A percentile compares a stretch with the other conserved stretches of the same genome.
These are phyloP conservation scores for Octodonta nipae DNA, from an alignment of 2,888 invertebrate genomes.

Conservation along the genomic window DNA sequence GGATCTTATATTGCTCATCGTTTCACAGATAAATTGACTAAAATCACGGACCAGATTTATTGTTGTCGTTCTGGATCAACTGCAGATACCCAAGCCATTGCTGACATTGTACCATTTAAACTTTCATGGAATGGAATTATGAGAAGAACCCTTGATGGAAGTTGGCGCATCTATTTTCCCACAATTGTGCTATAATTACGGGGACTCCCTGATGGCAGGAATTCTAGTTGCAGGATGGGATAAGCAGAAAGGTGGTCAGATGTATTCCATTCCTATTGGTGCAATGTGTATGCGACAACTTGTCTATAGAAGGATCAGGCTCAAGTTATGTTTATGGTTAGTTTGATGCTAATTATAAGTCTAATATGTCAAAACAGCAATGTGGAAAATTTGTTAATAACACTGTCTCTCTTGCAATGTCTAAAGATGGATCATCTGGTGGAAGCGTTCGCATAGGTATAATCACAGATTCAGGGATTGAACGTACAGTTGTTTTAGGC, in stretches of 20 bases:
- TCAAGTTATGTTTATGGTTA: conserved; percentile 91
- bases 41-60: conserved; percentile 86
- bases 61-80: conserved; percentile 95
- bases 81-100: conserved; percentile 95
- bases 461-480: conserved; percentile 74
- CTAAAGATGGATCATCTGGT: conserved; percentile 87
- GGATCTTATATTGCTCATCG: conserved; percentile 93
- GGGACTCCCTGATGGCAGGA: conserved; percentile 84
- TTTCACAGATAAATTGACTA: conserved; percentile 90
- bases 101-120: conserved; percentile 73
- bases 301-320: conserved; percentile 89
- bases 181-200: conserved; percentile 90
- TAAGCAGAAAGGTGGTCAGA: conserved; percentile 71
- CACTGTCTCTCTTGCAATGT: conserved; percentile 77
- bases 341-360: conserved; percentile 81
- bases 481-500: conserved; percentile 55
- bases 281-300: conserved; percentile 84
- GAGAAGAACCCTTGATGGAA: conserved; percentile 71
- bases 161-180: conserved; percentile 87
- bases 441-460: conserved; percentile 82
- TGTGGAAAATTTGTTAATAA: conserved; percentile 78
- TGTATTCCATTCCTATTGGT: conserved; percentile 52
- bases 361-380: conserved; percentile 73
- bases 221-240: conserved; percentile 98
- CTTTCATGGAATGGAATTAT: conserved; percentile 62